Percentiles rank a stretch among this genome's conserved stretches.
phyloP scores from a whole-genome alignment of 2,113 vertebrate genomes.

The Cricetomys ansorgei region DNA sequence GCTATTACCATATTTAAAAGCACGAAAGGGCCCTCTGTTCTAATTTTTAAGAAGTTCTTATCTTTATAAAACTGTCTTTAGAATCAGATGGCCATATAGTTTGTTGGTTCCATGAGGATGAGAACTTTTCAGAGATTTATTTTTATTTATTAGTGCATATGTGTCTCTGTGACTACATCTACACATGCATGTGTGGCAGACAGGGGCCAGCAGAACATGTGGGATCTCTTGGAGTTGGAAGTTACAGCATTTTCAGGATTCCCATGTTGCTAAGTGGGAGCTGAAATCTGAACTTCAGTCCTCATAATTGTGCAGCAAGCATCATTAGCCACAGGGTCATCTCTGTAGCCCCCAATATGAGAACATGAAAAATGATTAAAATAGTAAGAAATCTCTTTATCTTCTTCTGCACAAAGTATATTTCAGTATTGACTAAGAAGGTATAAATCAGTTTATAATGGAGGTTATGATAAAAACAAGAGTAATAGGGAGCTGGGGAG shows the following conservation, averaged over 20 bases:
- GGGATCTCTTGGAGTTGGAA: neutral
- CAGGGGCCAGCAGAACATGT: neutral
- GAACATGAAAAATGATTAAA: neutral
- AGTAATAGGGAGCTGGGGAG: neutral
- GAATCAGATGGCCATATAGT: neutral
- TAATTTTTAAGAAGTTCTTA: neutral
- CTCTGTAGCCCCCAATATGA: neutral
- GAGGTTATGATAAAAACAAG: neutral
- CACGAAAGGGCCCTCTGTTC: neutral
- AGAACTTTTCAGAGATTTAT: neutral
- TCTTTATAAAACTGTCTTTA: neutral
- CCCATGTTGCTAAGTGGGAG: neutral
- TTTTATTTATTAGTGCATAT: neutral
- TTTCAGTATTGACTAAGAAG: constrained; percentile 23
- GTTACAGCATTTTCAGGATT: neutral
- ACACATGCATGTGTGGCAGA: neutral
- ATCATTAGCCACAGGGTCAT: neutral
- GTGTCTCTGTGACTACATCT: neutral
- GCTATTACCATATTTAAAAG: neutral
- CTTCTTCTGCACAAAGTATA: neutral
- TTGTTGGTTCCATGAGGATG: neutral
- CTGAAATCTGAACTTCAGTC: neutral
- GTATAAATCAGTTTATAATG: neutral
- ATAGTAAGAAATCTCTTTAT: neutral
- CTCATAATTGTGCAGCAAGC: neutral